Base-by-base conservation (phyloP, 2,888 invertebrate species). In the Temnothorax rugatulus region DNA sequence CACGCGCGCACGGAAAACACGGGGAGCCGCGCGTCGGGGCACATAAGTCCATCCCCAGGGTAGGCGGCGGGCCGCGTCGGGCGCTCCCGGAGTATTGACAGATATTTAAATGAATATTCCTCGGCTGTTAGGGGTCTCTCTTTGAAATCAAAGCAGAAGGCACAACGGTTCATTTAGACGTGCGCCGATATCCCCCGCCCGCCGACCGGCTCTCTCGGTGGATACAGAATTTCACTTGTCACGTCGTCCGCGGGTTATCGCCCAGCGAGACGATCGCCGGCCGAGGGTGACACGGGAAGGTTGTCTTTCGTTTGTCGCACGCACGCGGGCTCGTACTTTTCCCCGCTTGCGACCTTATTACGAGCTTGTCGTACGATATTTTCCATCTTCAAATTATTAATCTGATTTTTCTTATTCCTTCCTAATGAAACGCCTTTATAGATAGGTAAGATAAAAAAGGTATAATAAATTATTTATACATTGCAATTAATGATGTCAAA, bases 41-140 rank as follows among this genome's bases (percentile, higher is more conserved):
- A 90, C 86, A 86, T 90, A 90, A 90, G 90, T 90, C 90, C 91
- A 88, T 85, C 88, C 84, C 87, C 90, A 88, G 90, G 87, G 81
- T 87, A 83, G 79, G 84, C 75, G 87, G 86, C 89, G 87, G 85
- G 84, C 88, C 87, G 87, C 89, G 90, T 91, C 89, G 88, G 89
- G 89, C 91, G 41, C 47, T 50, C 66, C 91, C 90, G 88, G 88
- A 91, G 90, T 94, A 94, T 94, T 92, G 94, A 94, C 94, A 94
- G 94, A 93, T 94, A 94, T 94, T 94, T 94, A 94, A 94, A 94
- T 94, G 94, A 94, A 93, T 94, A 94, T 94, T 92, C 91, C 93
- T 93, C 91, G 90, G 89, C 90, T 90, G 92, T 90, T 91, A 87
- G 90, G 90, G 89, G 88, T 91, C 91, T 34, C 93, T 92, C 93